Evolutionary conservation across 2,113 vertebrate species (phyloP), one percentile per base, ranked within the genome.

Genomic region (Casuarius casuarius): DNA sequence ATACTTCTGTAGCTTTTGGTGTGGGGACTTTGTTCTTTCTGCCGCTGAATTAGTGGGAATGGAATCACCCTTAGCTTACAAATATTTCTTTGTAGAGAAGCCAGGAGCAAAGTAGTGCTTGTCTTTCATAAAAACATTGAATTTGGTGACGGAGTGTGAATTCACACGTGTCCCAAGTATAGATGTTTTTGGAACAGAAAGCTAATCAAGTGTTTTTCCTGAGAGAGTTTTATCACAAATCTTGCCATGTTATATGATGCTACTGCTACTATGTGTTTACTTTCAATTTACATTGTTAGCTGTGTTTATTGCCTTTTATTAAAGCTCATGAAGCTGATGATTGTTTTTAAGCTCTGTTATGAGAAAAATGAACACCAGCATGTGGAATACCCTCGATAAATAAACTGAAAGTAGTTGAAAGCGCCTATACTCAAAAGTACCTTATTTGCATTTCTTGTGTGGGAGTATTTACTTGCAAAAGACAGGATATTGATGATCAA

Each of bases 401-500:
- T 77, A 96, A 96, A 92, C 68, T 40, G 44, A 91, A 90, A 96
- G 56, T 54, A 51, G 44, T 11, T 94, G 75, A 94, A 95, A 94
- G 29, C 79, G 91, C 90, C 84, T 90, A 13, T 90, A 70, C 23
- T 83, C 75, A 93, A 71, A 91, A 88, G 44, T 76, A 78, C 48
- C 66, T 86, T 81, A 91, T 92, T 74, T 96, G 38, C 68, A 81
- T 84, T 95, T 95, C 65, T 85, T 95, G 66, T 0, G 4, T 96
- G 82, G 87, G 94, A 92, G 65, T 90, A 82, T 94, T 97, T 97
- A 71, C 94, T 92, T 94, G 82, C 52, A 88, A 78, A 86, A 88
- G 76, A 91, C 91, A 95, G 89, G 92, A 97, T 92, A 96, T 78
- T 94, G 78, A 89, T 87, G 71, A 88, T 81, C 89, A 95, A 91